Evolutionary conservation across 2,113 vertebrate species (phyloP), one percentile per base, ranked within the genome.

Genomic region (Australoheros scitulus): DNA sequence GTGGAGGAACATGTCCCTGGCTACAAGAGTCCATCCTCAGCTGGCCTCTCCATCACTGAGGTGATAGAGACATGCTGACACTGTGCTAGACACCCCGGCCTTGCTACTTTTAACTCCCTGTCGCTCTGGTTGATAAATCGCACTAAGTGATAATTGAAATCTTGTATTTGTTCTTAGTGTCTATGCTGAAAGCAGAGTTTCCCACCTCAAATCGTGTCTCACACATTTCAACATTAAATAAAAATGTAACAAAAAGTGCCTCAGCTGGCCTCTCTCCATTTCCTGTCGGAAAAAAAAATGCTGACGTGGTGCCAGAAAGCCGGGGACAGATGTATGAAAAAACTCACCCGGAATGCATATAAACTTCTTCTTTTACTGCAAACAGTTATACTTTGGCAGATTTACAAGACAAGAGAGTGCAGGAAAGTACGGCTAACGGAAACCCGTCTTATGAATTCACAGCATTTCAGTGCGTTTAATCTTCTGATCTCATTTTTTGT

Each of bases 1-100:
- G 94, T 93, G 95, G 96, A 96, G 95, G 95, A 97, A 92, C 95
- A 96, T 93, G 95, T 97, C 96, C 96, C 96, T 92, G 94, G 94
- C 96, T 93, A 95, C 96, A 84, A 91, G 94, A 81, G 87, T 85
- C 92, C 89, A 92, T 94, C 92, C 91, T 95, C 94, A 94, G 94
- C 94, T 95, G 94, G 94, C 94, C 92, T 90, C 93, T 93, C 91
- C 85, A 92, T 95, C 94, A 93, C 91, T 79, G 88, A 61, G 89
- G 85, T 77, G 94, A 95, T 94, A 94, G 94, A 95, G 95, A 96
- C 90, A 72, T 82, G 91, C 87, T 94, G 95, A 95, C 94, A 90
- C 77, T 2, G 76, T n/a, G 86, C 80, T 87, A 90, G 92, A 94
- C 93, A 82, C 90, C 91, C 47, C 11, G 0, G 72, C 79, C 76